These are phyloP conservation scores for Leptosomus discolor DNA, from an alignment of 2,113 vertebrate species.

Conservation along the genomic window DNA sequence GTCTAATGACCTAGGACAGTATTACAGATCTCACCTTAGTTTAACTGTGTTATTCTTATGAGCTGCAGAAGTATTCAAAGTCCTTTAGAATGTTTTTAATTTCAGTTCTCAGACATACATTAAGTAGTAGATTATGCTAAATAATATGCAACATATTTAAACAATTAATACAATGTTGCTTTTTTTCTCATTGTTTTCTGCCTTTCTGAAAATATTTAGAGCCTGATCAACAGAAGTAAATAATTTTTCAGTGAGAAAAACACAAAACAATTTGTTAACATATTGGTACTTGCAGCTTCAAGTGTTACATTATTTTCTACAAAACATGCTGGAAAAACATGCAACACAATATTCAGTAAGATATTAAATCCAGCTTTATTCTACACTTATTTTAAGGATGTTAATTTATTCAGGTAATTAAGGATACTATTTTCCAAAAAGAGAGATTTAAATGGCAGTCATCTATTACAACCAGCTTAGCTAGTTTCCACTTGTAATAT, in stretches of 20 bases:
- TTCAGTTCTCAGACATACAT: not conserved
- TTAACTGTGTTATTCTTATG: not conserved
- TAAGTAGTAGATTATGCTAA: not conserved
- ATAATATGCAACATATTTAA: not conserved
- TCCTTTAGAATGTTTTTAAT: not conserved
- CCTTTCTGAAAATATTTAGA: not conserved
- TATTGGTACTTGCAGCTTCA: not conserved
- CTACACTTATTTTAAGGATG: not conserved
- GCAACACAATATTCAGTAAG: not conserved
- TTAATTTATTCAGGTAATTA: not conserved
- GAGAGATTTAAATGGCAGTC: not conserved
- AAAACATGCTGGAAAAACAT: not conserved
- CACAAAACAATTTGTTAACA: not conserved
- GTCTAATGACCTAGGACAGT: not conserved
- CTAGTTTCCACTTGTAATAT: not conserved
- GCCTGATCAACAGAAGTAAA: not conserved
- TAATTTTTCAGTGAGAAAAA: not conserved
- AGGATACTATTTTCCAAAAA: not conserved
- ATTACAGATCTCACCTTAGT: not conserved
- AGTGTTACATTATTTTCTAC: not conserved
- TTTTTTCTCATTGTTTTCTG: not conserved
- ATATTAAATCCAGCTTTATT: not conserved
- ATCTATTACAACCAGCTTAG: not conserved
- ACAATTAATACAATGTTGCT: not conserved
- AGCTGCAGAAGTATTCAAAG: not conserved